A percentile compares a stretch with the other conserved stretches of the same genome.
Evolutionary conservation across 1,140 invertebrate species (phyloP).

Genomic region (Bombus impatiens): DNA sequence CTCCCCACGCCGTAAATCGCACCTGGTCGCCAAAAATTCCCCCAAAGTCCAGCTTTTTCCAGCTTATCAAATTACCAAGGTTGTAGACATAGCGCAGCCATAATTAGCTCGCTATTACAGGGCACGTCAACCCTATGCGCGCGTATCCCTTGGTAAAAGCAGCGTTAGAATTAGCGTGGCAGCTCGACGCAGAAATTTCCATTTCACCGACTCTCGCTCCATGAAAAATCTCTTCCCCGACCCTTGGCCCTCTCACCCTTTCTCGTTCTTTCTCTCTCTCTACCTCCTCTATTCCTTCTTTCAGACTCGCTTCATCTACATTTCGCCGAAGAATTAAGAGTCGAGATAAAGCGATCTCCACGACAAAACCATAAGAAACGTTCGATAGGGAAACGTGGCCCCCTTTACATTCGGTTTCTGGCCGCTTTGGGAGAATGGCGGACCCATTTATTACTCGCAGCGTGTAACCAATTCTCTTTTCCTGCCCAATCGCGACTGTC

Average conservation of each 20-base stretch:
- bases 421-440: neutral
- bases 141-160: neutral
- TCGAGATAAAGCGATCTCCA: neutral
- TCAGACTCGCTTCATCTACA: too few species aligned
- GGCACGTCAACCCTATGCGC: neutral
- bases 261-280: too few species aligned
- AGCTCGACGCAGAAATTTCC: neutral
- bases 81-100: neutral
- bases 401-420: neutral
- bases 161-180: too few species aligned
- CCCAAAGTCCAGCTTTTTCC: neutral
- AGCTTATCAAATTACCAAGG: neutral
- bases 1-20: neutral
- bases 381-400: neutral
- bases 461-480: neutral
- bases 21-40: neutral
- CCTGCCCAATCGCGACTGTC: neutral
- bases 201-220: neutral
- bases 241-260: too few species aligned
- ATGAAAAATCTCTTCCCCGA: neutral
- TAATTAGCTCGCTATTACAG: neutral
- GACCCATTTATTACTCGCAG: neutral
- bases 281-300: neutral
- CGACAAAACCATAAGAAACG: conserved; percentile 1
- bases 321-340: neutral